phyloP scores from a whole-genome alignment of 2,113 vertebrate genomes.

The Trogon melanurus region DNA sequence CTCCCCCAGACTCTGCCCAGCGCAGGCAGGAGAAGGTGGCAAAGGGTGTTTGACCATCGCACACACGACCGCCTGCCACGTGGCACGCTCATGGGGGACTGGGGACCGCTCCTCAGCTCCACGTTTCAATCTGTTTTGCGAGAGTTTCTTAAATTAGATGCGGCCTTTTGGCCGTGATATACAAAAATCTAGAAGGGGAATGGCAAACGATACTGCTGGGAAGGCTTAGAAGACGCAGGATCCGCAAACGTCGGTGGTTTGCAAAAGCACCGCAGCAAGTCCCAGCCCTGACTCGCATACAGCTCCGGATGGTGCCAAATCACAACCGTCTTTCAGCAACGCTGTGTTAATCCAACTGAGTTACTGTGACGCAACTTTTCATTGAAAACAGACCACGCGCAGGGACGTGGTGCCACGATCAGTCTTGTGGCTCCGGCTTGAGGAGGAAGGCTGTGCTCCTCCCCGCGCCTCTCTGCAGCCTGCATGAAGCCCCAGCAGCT shows the following conservation, averaged over 20 bases:
- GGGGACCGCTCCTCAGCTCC: not conserved
- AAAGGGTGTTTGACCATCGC: not conserved
- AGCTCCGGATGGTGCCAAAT: not conserved
- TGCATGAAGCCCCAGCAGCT: not conserved
- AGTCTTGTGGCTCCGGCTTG: not conserved
- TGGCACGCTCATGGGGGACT: not conserved
- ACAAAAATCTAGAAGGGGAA: not conserved
- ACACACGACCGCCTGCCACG: not conserved
- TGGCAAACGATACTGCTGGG: not conserved
- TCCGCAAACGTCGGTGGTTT: not conserved
- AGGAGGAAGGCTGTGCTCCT: not conserved
- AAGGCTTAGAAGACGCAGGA: not conserved
- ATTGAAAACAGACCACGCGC: not conserved
- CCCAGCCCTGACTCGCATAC: not conserved
- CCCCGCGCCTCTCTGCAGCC: not conserved
- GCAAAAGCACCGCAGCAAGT: not conserved
- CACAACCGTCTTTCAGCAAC: not conserved
- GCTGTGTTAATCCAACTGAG: not conserved
- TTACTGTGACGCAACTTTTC: not conserved
- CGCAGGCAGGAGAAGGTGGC: not conserved
- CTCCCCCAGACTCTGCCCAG: not conserved
- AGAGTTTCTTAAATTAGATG: not conserved
- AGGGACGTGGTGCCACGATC: fast-evolving
- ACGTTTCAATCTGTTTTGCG: not conserved
- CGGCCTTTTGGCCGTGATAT: fast-evolving